Base-by-base conservation (phyloP, 2,113 vertebrate species). In the Heteronetta atricapilla region DNA sequence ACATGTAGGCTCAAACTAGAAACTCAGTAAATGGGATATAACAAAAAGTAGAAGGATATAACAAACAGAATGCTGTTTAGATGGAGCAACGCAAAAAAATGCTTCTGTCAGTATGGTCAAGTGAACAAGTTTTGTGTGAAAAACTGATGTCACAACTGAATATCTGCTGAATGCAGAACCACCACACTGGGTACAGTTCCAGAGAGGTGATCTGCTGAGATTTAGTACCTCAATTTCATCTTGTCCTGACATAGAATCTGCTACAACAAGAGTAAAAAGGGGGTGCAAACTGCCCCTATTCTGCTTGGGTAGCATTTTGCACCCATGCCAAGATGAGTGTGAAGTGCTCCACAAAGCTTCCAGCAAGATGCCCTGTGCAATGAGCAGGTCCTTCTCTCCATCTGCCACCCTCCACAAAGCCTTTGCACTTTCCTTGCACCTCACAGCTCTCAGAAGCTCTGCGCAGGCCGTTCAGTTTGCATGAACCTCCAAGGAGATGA, bases 1-100 rank as follows among this genome's bases (percentile, higher is more conserved):
- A 76, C 31, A 53, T 0, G 0, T 31, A 26, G 13, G 3, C 6
- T 59, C 1, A 3, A 72, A n/a, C 19, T 56, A 86, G 73, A 55
- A 88, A 34, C 13, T 21, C 31, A 46, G 1, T 1, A 63, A 33
- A 34, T 60, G 23, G 23, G 7, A 55, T 50, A 34, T 2, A 89
- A 58, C 3, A 36, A 31, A 19, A 21, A 81, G 2, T 48, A 50
- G 60, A 93, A 73, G 5, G 10, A 81, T 55, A 52, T 8, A 55
- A 70, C 12, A 53, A 94, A 33, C 11, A 81, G 78, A 90, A 70
- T 19, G 31, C 21, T 75, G 5, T 72, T 78, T 28, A 55, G 56
- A n/a, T 31, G 4, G 5, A 48, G 18, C 44, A 46, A 46, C 9
- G 8, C 44, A 46, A 46, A 46, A 46, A 20, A 88, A 18, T 14